Percentiles rank a stretch among this genome's conserved stretches.
phyloP scores from a whole-genome alignment of 2,888 invertebrate genomes.

The Cylindroiulus punctatus region DNA sequence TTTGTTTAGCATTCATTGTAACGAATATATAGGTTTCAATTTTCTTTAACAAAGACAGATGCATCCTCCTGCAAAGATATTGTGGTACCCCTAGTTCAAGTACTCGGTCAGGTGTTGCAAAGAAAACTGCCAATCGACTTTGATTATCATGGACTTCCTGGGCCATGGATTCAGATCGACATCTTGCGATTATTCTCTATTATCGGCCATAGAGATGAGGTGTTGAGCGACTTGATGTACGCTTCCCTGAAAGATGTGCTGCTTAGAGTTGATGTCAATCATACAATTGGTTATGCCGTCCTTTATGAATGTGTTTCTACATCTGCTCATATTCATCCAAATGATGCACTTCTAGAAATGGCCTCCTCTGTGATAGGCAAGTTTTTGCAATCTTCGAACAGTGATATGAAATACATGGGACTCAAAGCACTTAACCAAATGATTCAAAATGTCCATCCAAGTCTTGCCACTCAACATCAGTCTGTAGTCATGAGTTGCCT shows the following conservation, averaged over 20 bases:
- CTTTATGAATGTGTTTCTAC: slow-evolving; percentile 64
- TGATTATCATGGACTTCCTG: slow-evolving; percentile 65
- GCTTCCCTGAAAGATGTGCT: slow-evolving; percentile 62
- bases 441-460: slow-evolving; percentile 61
- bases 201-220: slow-evolving; percentile 60
- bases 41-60: slow-evolving; percentile 44
- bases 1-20: background rate
- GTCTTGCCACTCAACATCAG: slow-evolving; percentile 63
- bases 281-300: slow-evolving; percentile 62
- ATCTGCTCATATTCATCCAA: slow-evolving; percentile 61
- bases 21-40: background rate
- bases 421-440: slow-evolving; percentile 63
- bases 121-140: slow-evolving; percentile 62
- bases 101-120: slow-evolving; percentile 62
- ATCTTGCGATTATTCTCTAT: slow-evolving; percentile 63
- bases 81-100: slow-evolving; percentile 60
- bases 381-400: slow-evolving; percentile 62
- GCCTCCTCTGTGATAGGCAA: slow-evolving; percentile 62
- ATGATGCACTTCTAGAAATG: slow-evolving; percentile 61
- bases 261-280: slow-evolving; percentile 62
- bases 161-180: slow-evolving; percentile 65
- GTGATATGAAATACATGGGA: slow-evolving; percentile 63
- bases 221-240: background rate
- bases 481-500: slow-evolving; percentile 62
- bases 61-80: slow-evolving; percentile 49